phyloP scores from a whole-genome alignment of 2,888 invertebrate species.

The Vandiemenella viatica region DNA sequence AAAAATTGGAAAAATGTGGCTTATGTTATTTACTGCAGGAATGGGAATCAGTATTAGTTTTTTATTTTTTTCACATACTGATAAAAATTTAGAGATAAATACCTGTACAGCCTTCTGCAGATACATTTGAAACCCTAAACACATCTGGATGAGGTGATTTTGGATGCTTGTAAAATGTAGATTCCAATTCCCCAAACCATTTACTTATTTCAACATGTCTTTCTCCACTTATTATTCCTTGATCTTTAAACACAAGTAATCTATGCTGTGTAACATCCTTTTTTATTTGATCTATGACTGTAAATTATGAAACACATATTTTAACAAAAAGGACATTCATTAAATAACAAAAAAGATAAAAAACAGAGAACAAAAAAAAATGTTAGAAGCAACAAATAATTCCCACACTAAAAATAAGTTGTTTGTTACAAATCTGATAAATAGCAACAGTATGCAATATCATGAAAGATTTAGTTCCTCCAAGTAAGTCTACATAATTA shows the following conservation, averaged over 20 bases:
- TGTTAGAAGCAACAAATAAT: too few relatives aligned
- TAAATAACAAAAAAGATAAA: too few relatives aligned
- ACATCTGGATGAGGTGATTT: conserved; percentile 23
- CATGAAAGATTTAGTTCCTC: too few relatives aligned
- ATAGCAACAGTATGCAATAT: too few relatives aligned
- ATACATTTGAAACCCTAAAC: conserved; percentile 22
- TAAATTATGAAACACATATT: conserved; percentile 6
- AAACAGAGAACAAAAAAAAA: too few relatives aligned
- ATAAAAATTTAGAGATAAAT: conserved; percentile 4
- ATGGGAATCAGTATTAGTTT: too few relatives aligned
- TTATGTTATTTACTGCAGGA: too few relatives aligned
- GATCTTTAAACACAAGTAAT: conserved; percentile 21
- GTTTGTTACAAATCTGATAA: too few relatives aligned
- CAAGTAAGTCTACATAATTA: too few relatives aligned
- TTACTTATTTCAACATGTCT: conserved; percentile 23
- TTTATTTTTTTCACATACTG: too few relatives aligned
- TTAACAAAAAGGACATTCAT: background rate
- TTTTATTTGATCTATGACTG: conserved; percentile 22
- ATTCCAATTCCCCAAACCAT: conserved; percentile 24
- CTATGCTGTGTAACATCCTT: conserved; percentile 21
- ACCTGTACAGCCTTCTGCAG: conserved; percentile 23
- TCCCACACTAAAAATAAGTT: too few relatives aligned
- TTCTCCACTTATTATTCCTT: conserved; percentile 21
- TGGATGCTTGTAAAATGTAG: conserved; percentile 22
- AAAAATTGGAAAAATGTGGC: too few relatives aligned